These are phyloP conservation scores for Synanthedon formicaeformis DNA, from an alignment of 2,888 invertebrate genomes.

Conservation along the genomic window DNA sequence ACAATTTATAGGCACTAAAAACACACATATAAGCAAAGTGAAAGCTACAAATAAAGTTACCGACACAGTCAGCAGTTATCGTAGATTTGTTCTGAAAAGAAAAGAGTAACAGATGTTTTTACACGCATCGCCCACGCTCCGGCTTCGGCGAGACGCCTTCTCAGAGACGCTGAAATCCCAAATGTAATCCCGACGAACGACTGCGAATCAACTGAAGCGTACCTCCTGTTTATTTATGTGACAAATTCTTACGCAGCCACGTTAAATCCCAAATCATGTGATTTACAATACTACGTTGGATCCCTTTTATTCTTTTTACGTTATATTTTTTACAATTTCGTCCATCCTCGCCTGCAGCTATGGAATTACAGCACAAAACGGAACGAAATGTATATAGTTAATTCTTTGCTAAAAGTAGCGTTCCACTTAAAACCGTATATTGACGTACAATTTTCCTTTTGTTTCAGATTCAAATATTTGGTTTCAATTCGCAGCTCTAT, in stretches of 20 bases:
- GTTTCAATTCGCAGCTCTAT: constrained; percentile 97
- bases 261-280: constrained; percentile 48
- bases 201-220: constrained; percentile 55
- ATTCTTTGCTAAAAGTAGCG: constrained; percentile 4
- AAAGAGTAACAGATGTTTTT: constrained; percentile 63
- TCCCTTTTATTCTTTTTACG: constrained; percentile 18
- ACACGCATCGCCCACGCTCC: constrained; percentile 35
- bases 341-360: neutral
- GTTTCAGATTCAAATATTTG: constrained; percentile 96
- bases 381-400: neutral
- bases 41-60: neutral
- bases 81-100: constrained; percentile 36
- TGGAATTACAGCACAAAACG: neutral
- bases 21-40: neutral
- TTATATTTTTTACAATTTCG: constrained; percentile 5
- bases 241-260: constrained; percentile 60
- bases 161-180: constrained; percentile 49
- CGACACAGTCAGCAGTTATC: neutral
- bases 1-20: too few relatives aligned
- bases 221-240: constrained; percentile 64
- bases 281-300: constrained; percentile 27
- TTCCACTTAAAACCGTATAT: constrained; percentile 3
- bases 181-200: constrained; percentile 60
- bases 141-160: constrained; percentile 11
- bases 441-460: constrained; percentile 21